Base-by-base conservation (phyloP, 1,140 invertebrate species). In the Ephestia elutella region DNA sequence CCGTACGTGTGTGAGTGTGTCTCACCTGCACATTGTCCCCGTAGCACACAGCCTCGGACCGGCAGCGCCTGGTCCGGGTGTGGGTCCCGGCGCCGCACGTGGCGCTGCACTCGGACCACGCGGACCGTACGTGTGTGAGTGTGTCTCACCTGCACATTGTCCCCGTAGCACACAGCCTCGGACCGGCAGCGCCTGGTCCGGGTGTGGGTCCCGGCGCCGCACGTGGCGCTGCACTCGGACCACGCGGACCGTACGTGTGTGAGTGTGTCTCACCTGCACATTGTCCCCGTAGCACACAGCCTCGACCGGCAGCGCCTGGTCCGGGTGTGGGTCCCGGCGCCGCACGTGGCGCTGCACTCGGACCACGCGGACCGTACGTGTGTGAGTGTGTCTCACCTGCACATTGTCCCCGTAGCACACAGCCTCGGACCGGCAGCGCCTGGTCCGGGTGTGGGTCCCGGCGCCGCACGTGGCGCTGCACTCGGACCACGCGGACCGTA, bases 391-490 rank as follows among this genome's bases (percentile, higher is more conserved):
- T 25, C 44, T 76, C 59, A 89, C 92, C 78, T 90, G 86, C 35
- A 89, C 68, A 60, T 85, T 85, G 35, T 86, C 82, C 1, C 88
- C 89, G 0, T 44, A 28, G 60, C 87, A 90, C 5, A 56, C n/a
- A 25, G 0, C 68, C 78, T 35, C 71, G 68, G n/a, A 25, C 15
- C 70, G 75, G 53, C 90, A 90, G 3, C 75, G 65, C 0, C 90
- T 71, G 0, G 68, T 70, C n/a, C 90, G 64, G 5, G 73, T 63
- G 65, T 78, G 81, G 11, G 82, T 78, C 10, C 91, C 92, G 60
- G 82, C 80, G 0, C 91, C 92, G 65, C 92, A 93, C 7, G 87
- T 79, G 3, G 76, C 82, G 4, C 91, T 91, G 60, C 92, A 93
- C 0, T 85, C 72, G 13, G 90, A 87, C 91, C 91, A 92, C 21